Base-by-base conservation (phyloP, 2,888 invertebrate genomes). In the Crematogaster levior region DNA sequence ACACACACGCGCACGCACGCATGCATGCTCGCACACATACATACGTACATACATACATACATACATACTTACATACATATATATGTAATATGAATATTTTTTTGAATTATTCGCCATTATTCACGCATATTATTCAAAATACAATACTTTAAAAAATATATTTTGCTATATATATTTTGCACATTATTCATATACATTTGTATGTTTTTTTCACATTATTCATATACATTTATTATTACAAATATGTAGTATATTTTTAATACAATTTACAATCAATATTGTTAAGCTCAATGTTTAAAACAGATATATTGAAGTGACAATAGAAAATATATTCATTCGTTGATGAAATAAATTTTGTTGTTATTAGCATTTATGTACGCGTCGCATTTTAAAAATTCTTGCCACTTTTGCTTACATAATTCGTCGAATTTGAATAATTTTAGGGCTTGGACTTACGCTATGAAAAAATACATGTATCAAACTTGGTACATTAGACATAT, bases 141-240 rank as follows among this genome's bases (percentile, higher is more conserved):
- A n/a, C n/a, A 43, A 58, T 43, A 58, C 5, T 73, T 10, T n/a
- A 46, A 10, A n/a, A 73, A 73, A 60, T 60, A 51, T 1, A 68
- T 53, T 68, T 30, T 21, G 3, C 15, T 37, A 30, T 37, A 12
- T 24, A 21, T 21, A n/a, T 6, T 46, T 68, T 43, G 15, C 48
- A 34, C 1, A 70, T 37, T 18, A 0, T 24, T 9, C 3, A n/a
- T 15, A n/a, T 3, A 48, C 24, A 34, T 24, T 9, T 27, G 24
- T 53, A 18, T 51, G 3, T 18, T n/a, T 5, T 40, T 66, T 40
- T 6, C 46, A 34, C 1, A 70, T 40, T 18, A 0, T n/a, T 10
- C 4, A 12, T n/a, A 24, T 4, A 51, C 27, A 21, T 24, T 5
- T 30, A 40, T 56, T 10, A 37, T 0, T n/a, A 12, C 6, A 27